Evolutionary conservation across 2,888 invertebrate species (phyloP).

Genomic region (Rhagonycha fulva): DNA sequence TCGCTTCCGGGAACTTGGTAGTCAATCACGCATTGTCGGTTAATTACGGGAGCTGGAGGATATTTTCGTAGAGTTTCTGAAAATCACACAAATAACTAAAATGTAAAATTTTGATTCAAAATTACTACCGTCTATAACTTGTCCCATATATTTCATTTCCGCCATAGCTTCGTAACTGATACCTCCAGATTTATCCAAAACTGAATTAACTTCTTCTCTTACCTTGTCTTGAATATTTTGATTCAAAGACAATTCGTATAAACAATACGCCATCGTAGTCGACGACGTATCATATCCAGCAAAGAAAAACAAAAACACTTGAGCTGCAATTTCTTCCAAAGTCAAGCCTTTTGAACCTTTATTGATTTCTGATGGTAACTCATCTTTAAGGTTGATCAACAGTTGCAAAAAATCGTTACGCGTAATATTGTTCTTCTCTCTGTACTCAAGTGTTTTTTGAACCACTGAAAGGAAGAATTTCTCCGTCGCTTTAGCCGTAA

Average conservation of each 20-base stretch:
- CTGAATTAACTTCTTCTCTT: conserved; percentile 52
- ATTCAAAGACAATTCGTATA: conserved; percentile 59
- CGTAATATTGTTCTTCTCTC: conserved; percentile 1
- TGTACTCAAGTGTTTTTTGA: not conserved
- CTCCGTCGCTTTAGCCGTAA: not conserved
- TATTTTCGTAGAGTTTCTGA: too few relatives aligned
- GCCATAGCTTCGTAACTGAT: conserved; percentile 56
- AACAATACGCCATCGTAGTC: conserved; percentile 53
- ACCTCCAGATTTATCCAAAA: conserved; percentile 49
- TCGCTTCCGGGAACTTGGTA: too few relatives aligned
- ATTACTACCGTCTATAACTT: conserved; percentile 50
- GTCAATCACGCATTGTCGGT: too few relatives aligned
- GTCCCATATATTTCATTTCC: conserved; percentile 57
- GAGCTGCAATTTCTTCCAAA: too few relatives aligned
- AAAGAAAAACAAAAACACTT: conserved; percentile 40
- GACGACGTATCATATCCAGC: conserved; percentile 53
- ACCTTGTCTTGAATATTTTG: conserved; percentile 54
- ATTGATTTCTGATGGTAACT: conserved; percentile 25
- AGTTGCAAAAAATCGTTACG: conserved; percentile 6
- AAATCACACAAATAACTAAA: too few relatives aligned
- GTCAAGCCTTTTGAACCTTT: conserved; percentile 6
- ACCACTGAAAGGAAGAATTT: not conserved
- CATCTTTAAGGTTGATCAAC: conserved; percentile 2
- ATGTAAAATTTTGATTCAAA: too few relatives aligned
- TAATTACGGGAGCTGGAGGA: too few relatives aligned